A percentile compares a stretch with the other conserved stretches of the same genome.
These are phyloP conservation scores for Zonitis immaculata DNA, from an alignment of 2,888 invertebrate genomes.

Conservation along the genomic window DNA sequence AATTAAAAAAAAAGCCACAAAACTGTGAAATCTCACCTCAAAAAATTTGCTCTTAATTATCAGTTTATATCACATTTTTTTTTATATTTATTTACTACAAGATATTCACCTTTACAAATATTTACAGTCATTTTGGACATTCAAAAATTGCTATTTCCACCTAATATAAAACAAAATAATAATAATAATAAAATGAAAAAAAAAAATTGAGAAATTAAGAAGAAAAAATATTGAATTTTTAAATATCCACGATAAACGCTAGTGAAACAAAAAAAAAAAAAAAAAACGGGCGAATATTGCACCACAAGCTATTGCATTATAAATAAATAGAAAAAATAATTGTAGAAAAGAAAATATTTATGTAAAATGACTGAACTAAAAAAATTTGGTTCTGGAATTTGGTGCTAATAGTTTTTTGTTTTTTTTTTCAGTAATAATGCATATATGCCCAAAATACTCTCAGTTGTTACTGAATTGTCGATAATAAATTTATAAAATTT, in stretches of 20 bases:
- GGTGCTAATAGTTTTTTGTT: no score
- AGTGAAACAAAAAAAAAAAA: conserved; percentile 2
- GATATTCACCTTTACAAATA: conserved; percentile 13
- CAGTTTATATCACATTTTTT: conserved; percentile 30
- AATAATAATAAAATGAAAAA: no score
- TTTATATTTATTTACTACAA: conserved; percentile 6
- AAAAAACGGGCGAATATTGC: conserved; percentile 11
- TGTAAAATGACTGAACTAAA: not conserved
- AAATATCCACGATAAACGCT: conserved; percentile 12
- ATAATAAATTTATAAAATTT: not conserved
- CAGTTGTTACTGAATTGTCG: conserved; percentile 14
- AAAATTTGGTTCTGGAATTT: no score
- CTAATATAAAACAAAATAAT: conserved; percentile 8
- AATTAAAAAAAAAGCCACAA: conserved; percentile 2
- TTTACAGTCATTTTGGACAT: conserved; percentile 13
- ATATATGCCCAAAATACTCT: conserved; percentile 16
- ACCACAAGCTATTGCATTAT: conserved; percentile 19
- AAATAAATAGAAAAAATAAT: conserved; percentile 7
- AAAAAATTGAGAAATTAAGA: conserved; percentile 1
- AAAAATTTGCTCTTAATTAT: conserved; percentile 19
- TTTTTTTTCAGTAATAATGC: conserved; percentile 1
- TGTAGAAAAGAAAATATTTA: conserved; percentile 6
- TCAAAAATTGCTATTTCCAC: conserved; percentile 8
- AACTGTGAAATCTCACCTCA: conserved; percentile 14
- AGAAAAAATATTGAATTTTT: not conserved